Evolutionary conservation across 2,113 vertebrate species (phyloP), one percentile per base, ranked within the genome.

Genomic region (Odobenus rosmarus): DNA sequence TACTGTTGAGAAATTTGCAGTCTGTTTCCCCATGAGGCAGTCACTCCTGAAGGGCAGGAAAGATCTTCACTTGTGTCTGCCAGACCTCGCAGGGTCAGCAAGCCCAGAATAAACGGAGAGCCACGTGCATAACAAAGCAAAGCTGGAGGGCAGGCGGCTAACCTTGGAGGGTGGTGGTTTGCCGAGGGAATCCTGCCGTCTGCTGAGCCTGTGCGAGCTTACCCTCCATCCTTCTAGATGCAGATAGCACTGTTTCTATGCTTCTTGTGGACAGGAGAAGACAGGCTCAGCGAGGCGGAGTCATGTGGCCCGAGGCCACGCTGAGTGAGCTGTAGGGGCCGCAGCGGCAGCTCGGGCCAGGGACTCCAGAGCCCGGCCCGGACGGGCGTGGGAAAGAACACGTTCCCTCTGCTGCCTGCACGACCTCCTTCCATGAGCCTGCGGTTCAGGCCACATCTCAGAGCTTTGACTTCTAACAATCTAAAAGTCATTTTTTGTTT

Each of bases 351-450:
- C 39, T 39, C 39, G 62, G 69, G 64, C 61, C 67, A 62, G 46
- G 7, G 46, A 46, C 46, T 15, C 2, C 15, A 2, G 19, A 46
- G 72, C 39, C 39, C 0, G 6, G 71, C 23, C 13, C 0, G 36
- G 23, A 74, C 1, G 1, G 31, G 31, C 0, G 14, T 2, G 15
- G 9, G 14, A 26, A 51, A 23, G 46, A 4, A 28, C 7, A 0
- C 0, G 39, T 76, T 26, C 39, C 72, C 23, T 46, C 72, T 3
- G 24, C 23, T 26, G 72, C 24, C 24, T 1, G 72, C 24, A 16
- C 24, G 26, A 26, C 24, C 11, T 13, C 33, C 64, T n/a, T 53
- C 39, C 10, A 0, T 11, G 18, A 9, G 33, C 55, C 28, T 15
- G 33, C 46, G 51, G 12, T 24, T 28, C 31, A 24, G 53, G 24